Percentiles rank a stretch among this genome's conserved stretches.
These are phyloP conservation scores for Dorcus hopei DNA, from an alignment of 2,888 invertebrate species.

Conservation along the genomic window DNA sequence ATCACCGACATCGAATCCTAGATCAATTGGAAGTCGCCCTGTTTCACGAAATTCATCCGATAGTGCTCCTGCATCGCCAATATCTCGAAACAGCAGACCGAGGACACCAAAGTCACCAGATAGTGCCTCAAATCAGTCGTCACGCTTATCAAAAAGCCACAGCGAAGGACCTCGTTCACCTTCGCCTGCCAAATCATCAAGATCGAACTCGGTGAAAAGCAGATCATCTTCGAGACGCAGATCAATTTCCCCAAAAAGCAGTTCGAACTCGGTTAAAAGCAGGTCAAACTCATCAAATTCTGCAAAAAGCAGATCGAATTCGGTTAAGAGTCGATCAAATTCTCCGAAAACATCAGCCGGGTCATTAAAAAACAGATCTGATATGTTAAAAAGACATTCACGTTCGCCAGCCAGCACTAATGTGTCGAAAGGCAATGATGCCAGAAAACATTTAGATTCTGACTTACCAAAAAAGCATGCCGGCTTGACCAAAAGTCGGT, in stretches of 20 bases:
- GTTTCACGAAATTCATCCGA: conserved; percentile 21
- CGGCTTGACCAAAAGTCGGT: conserved; percentile 14
- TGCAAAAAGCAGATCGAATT: conserved; percentile 9
- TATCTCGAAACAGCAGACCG: conserved; percentile 14
- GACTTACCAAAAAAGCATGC: conserved; percentile 24
- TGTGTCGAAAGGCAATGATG: conserved; percentile 30
- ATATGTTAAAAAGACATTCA: conserved; percentile 13
- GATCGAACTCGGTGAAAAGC: conserved; percentile 20
- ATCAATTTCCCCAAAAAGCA: neutral
- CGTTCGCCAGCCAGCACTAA: conserved; percentile 26
- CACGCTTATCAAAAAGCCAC: conserved; percentile 11
- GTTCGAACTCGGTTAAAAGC: conserved; percentile 6
- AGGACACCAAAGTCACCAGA: conserved; percentile 18
- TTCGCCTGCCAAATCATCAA: conserved; percentile 23
- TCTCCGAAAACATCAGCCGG: conserved; percentile 10
- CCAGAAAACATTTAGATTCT: neutral
- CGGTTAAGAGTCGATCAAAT: conserved; percentile 16
- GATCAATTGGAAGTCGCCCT: conserved; percentile 30
- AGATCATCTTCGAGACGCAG: neutral
- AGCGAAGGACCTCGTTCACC: conserved; percentile 22
- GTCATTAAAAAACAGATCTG: conserved; percentile 4
- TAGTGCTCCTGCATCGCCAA: conserved; percentile 6
- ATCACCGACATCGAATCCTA: conserved; percentile 15
- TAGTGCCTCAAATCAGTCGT: conserved; percentile 5
- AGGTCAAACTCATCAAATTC: conserved; percentile 8